These are phyloP conservation scores for Musca domestica DNA, from an alignment of 1,140 invertebrate species.

Conservation along the genomic window DNA sequence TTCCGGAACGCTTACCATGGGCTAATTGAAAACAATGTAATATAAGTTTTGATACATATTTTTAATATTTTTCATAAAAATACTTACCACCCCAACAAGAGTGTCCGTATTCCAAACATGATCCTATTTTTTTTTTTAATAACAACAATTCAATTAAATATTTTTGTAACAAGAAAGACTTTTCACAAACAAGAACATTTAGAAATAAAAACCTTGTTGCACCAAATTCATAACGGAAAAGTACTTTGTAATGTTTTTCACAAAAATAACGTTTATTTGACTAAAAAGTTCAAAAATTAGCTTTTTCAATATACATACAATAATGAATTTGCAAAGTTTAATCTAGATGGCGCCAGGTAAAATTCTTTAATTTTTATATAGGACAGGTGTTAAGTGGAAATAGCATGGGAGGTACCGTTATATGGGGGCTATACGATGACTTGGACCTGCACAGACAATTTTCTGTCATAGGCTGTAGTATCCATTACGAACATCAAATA, in stretches of 20 bases:
- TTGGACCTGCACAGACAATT: too few relatives aligned
- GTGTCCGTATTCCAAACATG: constrained; percentile 51
- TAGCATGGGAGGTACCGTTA: too few relatives aligned
- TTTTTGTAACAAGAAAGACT: too few relatives aligned
- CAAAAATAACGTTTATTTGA: not conserved
- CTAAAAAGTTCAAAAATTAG: not conserved
- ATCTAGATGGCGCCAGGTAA: too few relatives aligned
- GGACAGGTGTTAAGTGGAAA: too few relatives aligned
- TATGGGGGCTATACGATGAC: too few relatives aligned
- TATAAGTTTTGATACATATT: not conserved
- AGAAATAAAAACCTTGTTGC: not conserved
- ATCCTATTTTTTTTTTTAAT: constrained; percentile 38
- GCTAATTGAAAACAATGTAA: constrained; percentile 27
- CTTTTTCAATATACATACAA: not conserved
- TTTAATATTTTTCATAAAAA: not conserved
- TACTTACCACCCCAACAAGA: constrained; percentile 52
- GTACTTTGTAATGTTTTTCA: not conserved
- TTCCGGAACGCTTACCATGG: constrained; percentile 46
- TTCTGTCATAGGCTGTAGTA: too few relatives aligned
- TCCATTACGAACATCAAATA: too few relatives aligned
- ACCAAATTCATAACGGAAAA: not conserved
- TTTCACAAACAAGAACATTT: too few relatives aligned
- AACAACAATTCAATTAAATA: constrained; percentile 15
- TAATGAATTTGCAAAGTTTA: too few relatives aligned
- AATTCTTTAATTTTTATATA: too few relatives aligned